Evolutionary conservation across 2,797 vertebrate species (phyloP).

Genomic region (Zenarchopterus dispar): DNA sequence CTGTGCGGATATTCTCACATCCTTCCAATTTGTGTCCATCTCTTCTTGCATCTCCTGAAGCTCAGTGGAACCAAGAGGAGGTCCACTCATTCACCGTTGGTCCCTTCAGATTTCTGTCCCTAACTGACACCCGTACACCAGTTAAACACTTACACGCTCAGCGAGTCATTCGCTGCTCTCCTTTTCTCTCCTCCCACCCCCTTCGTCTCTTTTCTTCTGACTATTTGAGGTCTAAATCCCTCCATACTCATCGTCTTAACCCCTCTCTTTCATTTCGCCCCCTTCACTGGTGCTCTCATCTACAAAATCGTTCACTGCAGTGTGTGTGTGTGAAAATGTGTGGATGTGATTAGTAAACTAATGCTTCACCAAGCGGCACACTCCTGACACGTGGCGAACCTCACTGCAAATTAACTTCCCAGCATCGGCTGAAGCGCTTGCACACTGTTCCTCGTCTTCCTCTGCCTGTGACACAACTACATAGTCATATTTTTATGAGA

Average conservation of each 20-base stretch:
- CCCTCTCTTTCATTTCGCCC: constrained; percentile 81
- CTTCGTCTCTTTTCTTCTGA: constrained; percentile 32
- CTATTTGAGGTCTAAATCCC: constrained; percentile 83
- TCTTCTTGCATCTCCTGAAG: constrained; percentile 34
- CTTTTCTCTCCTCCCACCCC: constrained; percentile 1
- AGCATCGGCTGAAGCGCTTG: constrained; percentile 17
- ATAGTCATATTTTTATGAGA: constrained; percentile 4
- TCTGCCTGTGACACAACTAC: constrained; percentile 7
- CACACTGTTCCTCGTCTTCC: constrained; percentile 13
- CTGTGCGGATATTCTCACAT: constrained; percentile 35
- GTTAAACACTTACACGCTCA: constrained; percentile 70
- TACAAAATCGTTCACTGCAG: constrained; percentile 71
- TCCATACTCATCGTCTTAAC: constrained; percentile 83
- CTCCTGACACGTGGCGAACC: constrained; percentile 73
- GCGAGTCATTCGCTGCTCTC: constrained; percentile 56
- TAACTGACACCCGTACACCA: constrained; percentile 62
- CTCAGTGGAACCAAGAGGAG: constrained; percentile 25
- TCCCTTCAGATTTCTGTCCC: constrained; percentile 62
- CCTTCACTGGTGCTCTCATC: constrained; percentile 70
- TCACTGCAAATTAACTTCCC: constrained; percentile 76
- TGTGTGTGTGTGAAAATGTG: constrained; percentile 32
- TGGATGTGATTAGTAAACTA: constrained; percentile 71
- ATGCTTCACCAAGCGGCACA: constrained; percentile 68
- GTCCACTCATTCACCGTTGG: constrained; percentile 33
- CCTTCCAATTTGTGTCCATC: constrained; percentile 31